phyloP scores from a whole-genome alignment of 1,140 invertebrate species.

The Helicoverpa armigera region DNA sequence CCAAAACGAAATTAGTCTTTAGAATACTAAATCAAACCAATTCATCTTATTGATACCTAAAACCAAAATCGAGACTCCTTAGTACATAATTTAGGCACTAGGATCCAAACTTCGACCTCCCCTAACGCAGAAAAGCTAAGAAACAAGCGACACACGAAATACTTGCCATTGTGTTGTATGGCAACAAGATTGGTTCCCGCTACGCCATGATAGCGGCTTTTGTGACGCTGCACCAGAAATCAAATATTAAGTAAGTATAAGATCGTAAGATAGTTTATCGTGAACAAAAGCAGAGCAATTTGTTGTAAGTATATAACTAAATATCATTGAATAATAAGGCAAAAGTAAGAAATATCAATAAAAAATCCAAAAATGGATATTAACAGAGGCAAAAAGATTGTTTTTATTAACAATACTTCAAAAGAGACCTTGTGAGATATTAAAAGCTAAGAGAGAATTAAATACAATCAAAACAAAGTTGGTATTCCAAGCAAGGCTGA shows the following conservation, averaged over 20 bases:
- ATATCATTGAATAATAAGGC: neutral
- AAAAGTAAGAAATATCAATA: neutral
- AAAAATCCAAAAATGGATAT: neutral
- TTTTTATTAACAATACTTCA: too few species aligned
- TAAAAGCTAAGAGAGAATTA: neutral
- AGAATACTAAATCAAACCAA: neutral
- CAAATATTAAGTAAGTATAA: neutral
- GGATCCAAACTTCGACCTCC: neutral
- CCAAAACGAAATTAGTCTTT: neutral
- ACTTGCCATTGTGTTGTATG: conserved; percentile 22
- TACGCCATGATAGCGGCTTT: conserved; percentile 10
- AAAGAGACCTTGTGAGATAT: neutral
- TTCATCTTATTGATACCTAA: too few species aligned
- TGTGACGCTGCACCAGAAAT: conserved; percentile 2
- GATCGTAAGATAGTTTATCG: neutral
- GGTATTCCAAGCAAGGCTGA: neutral
- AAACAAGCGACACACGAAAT: conserved; percentile 10
- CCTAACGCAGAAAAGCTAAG: conserved; percentile 6
- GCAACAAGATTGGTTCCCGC: conserved; percentile 33
- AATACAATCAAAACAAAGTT: conserved; percentile 4
- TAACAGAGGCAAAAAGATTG: neutral
- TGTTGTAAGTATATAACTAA: neutral
- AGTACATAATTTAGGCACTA: neutral
- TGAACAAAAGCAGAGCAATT: too few species aligned
- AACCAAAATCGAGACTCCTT: neutral